Percentiles rank a stretch among this genome's conserved stretches.
Conservation (phyloP, 2,888 invertebrate species). For the Pinctada fucata region DNA sequence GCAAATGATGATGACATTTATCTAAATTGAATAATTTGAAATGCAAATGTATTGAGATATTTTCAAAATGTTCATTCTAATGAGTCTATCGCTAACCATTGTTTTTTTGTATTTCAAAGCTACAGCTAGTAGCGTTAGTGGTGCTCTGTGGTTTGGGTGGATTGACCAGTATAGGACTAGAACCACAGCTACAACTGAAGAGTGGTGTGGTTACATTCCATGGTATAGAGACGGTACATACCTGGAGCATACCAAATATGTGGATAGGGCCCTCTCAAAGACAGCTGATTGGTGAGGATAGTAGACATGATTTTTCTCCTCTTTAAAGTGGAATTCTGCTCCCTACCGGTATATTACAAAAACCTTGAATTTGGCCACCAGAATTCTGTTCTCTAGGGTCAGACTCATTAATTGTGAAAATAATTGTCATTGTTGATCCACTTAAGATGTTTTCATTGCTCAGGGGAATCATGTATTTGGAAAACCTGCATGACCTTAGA, state of each 20-base stretch:
- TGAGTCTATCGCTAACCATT: background rate
- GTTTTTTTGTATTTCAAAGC: constrained; percentile 43
- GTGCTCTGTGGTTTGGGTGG: constrained; percentile 52
- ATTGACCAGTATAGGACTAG: constrained; percentile 57
- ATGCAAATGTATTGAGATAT: too few relatives aligned
- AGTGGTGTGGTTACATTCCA: constrained; percentile 59
- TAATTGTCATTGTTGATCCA: too few relatives aligned
- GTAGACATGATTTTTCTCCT: background rate
- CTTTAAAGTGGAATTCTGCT: too few relatives aligned
- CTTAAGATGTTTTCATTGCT: background rate
- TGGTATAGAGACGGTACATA: constrained; percentile 63
- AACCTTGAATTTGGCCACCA: too few relatives aligned
- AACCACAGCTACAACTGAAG: constrained; percentile 49
- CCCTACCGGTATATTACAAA: too few relatives aligned
- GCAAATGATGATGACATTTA: too few relatives aligned
- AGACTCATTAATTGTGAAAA: too few relatives aligned
- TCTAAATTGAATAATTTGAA: too few relatives aligned
- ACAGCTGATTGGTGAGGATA: constrained; percentile 53
- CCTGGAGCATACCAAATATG: constrained; percentile 61
- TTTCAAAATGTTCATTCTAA: too few relatives aligned
- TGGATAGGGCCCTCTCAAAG: constrained; percentile 66
- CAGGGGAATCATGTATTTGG: background rate
- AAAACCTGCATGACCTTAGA: background rate
- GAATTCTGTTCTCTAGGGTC: too few relatives aligned
- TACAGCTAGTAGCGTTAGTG: constrained; percentile 51